phyloP scores from a whole-genome alignment of 2,888 invertebrate species.

The Apamea sordens region DNA sequence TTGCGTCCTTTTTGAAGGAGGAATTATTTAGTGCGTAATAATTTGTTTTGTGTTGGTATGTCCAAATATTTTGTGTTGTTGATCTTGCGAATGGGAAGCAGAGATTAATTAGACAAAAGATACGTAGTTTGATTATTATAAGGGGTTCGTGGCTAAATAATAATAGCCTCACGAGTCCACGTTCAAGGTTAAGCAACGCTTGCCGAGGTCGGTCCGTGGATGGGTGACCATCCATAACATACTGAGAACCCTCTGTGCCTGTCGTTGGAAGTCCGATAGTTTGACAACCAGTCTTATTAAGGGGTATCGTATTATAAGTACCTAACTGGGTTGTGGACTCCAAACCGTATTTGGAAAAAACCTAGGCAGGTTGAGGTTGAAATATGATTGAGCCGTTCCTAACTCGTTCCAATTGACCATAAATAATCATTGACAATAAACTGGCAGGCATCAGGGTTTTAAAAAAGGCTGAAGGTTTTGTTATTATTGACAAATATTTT shows the following conservation, averaged over 20 bases:
- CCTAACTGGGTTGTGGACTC: too few relatives aligned
- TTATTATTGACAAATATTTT: not conserved
- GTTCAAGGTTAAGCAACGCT: not conserved
- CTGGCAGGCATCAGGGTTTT: too few relatives aligned
- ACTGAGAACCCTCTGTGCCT: too few relatives aligned
- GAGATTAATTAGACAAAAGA: not conserved
- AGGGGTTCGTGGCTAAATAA: not conserved
- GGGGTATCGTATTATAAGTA: too few relatives aligned
- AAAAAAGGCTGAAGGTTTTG: too few relatives aligned
- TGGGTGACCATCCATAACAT: too few relatives aligned
- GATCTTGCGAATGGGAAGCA: not conserved
- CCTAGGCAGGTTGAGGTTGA: not conserved
- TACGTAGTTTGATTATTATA: not conserved
- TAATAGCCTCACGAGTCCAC: not conserved
- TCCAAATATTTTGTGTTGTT: constrained; percentile 27
- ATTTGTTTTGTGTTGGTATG: constrained; percentile 27
- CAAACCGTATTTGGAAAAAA: not conserved
- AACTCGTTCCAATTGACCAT: too few relatives aligned
- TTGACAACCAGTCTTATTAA: too few relatives aligned
- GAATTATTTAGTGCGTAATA: constrained; percentile 46
- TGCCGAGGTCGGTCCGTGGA: not conserved
- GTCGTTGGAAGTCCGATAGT: too few relatives aligned
- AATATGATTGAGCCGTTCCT: too few relatives aligned
- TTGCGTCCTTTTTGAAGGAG: constrained; percentile 40
- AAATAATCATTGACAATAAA: not conserved